Conservation (phyloP, 2,888 invertebrate genomes). For the Heliconius hortense region DNA sequence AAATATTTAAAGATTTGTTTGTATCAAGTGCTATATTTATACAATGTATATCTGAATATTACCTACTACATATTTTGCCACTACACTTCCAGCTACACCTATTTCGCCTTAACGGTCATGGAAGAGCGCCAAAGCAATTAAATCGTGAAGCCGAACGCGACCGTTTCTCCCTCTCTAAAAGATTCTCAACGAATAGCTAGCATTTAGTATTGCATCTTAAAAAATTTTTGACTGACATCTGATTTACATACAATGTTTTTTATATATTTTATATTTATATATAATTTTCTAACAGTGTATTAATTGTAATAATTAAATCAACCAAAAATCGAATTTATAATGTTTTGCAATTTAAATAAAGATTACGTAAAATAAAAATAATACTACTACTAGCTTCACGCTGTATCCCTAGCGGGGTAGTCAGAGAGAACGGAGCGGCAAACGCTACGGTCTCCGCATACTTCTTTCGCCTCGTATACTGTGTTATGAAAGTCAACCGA, state of each 20-base stretch:
- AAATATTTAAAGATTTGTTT: background rate
- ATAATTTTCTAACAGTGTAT: background rate
- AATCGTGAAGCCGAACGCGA: conserved; percentile 63
- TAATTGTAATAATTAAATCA: background rate
- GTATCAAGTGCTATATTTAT: background rate
- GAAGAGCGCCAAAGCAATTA: conserved; percentile 78
- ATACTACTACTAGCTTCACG: no score
- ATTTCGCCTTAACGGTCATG: conserved; percentile 53
- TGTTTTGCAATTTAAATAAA: background rate
- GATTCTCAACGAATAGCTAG: conserved; percentile 34
- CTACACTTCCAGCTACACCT: conserved; percentile 41
- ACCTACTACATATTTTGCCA: background rate
- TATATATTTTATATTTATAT: background rate
- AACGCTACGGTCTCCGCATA: no score
- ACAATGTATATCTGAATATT: background rate
- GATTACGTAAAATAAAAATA: background rate
- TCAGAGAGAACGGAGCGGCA: no score
- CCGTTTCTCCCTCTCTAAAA: conserved; percentile 49
- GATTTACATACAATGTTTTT: conserved; percentile 15
- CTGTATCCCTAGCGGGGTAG: no score
- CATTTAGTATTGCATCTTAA: conserved; percentile 30
- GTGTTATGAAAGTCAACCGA: no score
- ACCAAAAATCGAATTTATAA: background rate
- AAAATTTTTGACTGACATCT: conserved; percentile 20
- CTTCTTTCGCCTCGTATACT: no score